Percentiles rank a stretch among this genome's conserved stretches.
phyloP scores from a whole-genome alignment of 2,797 vertebrate species.

The Diceros bicornis region DNA sequence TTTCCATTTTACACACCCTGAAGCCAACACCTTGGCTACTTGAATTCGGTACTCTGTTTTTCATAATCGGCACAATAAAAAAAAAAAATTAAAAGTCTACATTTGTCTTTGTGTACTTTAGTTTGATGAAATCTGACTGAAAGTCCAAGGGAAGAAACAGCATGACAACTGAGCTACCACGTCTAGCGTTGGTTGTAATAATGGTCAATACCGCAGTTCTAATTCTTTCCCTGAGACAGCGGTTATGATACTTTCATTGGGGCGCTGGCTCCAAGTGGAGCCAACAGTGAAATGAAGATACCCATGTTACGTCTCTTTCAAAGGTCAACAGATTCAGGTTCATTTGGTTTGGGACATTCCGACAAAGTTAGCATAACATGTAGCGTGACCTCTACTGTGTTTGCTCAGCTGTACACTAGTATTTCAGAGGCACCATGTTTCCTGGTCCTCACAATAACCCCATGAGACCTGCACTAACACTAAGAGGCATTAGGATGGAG shows the following conservation, averaged over 20 bases:
- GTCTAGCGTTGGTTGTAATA: neutral
- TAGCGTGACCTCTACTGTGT: neutral
- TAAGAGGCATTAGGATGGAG: neutral
- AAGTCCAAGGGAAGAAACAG: neutral
- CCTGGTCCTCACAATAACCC: neutral
- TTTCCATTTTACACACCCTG: neutral
- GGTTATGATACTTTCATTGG: neutral
- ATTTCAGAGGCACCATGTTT: neutral
- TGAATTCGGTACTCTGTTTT: neutral
- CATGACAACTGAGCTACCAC: neutral
- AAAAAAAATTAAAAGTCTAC: neutral
- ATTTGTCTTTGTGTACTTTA: neutral
- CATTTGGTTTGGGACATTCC: neutral
- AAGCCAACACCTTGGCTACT: neutral
- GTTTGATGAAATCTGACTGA: neutral
- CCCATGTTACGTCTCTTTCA: neutral
- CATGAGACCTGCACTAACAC: neutral
- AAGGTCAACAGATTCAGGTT: neutral
- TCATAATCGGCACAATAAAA: neutral
- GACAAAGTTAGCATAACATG: neutral
- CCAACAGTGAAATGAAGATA: neutral
- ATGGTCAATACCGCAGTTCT: too few relatives aligned
- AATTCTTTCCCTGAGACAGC: too few relatives aligned
- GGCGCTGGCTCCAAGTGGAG: neutral
- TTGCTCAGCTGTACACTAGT: neutral